These are phyloP conservation scores for Mobula hypostoma DNA, from an alignment of 2,113 vertebrate species.

Conservation along the genomic window DNA sequence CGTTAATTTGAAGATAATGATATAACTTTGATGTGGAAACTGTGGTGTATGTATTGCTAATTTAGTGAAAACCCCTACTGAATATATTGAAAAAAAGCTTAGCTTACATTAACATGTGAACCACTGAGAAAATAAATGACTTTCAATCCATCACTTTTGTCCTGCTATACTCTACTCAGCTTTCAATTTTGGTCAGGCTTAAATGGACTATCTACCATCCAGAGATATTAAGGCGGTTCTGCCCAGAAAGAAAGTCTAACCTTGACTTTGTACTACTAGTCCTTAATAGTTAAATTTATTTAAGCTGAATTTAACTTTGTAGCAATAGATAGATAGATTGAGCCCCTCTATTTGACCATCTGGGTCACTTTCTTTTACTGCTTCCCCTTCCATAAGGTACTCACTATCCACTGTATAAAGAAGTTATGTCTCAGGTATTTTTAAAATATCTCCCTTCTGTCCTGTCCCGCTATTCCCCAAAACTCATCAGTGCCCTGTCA, in stretches of 20 bases:
- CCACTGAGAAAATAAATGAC: neutral
- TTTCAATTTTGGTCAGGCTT: neutral
- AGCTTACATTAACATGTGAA: neutral
- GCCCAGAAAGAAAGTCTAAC: neutral
- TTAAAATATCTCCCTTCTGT: too few species aligned
- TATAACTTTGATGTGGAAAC: neutral
- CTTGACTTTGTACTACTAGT: neutral
- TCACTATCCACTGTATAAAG: too few species aligned
- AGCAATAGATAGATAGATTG: neutral
- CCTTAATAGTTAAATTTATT: neutral
- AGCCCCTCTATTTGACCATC: neutral
- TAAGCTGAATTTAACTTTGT: neutral
- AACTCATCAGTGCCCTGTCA: too few species aligned
- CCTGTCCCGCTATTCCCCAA: too few species aligned
- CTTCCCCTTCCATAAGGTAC: too few species aligned
- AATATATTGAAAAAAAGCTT: neutral
- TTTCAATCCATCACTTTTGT: neutral
- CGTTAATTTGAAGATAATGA: neutral
- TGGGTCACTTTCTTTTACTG: too few species aligned
- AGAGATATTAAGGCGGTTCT: neutral
- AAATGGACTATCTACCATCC: neutral
- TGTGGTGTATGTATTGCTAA: neutral
- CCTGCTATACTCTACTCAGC: neutral
- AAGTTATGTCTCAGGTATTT: too few species aligned
- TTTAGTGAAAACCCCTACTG: neutral